Percentiles rank a stretch among this genome's conserved stretches.
phyloP scores from a whole-genome alignment of 2,113 vertebrate species.

The Narcine bancroftii region DNA sequence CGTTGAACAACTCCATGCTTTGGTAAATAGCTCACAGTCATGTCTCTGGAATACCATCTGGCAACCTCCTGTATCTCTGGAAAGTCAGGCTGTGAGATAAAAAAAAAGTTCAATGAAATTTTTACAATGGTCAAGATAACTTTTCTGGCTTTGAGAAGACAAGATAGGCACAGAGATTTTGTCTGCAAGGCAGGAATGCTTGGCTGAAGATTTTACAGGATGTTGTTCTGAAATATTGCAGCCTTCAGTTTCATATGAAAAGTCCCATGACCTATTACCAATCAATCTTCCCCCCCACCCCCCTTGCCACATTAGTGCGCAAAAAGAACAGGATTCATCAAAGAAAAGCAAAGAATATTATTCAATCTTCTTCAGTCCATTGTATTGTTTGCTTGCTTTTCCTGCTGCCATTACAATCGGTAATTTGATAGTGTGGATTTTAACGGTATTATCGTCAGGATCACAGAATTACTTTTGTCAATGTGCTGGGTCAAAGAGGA shows the following conservation, averaged over 20 bases:
- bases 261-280: background rate
- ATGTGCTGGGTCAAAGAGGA: too few species aligned
- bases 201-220: background rate
- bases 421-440: too few species aligned
- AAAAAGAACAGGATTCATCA: background rate
- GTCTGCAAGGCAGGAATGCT: background rate
- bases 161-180: slow-evolving; percentile 22
- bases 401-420: too few species aligned
- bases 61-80: slow-evolving; percentile 3
- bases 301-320: background rate
- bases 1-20: background rate
- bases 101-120: background rate
- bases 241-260: background rate
- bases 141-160: background rate
- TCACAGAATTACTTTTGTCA: too few species aligned
- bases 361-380: background rate
- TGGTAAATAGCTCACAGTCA: background rate
- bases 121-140: slow-evolving; percentile 20
- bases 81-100: background rate
- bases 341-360: background rate
- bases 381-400: too few species aligned
- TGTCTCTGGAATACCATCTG: background rate
- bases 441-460: too few species aligned
- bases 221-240: background rate
- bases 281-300: background rate